Percentiles rank a stretch among this genome's conserved stretches.
Conservation (phyloP, 2,888 invertebrate genomes). For the Beris chalybata region DNA sequence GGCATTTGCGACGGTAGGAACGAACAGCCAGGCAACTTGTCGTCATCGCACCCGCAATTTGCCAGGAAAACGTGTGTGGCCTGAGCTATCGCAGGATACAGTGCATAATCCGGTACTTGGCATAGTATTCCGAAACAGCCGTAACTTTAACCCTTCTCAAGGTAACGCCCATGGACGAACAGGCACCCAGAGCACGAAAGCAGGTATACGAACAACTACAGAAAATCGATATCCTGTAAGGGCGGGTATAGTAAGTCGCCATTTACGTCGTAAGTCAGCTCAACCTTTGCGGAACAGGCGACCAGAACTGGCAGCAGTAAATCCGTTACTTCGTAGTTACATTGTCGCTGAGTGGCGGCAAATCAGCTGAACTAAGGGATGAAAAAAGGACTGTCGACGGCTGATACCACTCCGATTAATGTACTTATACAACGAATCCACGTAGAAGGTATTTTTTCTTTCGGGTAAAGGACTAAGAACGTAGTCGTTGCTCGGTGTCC, state of each 20-base stretch:
- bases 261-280: constrained; percentile 57
- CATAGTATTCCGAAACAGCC: constrained; percentile 17
- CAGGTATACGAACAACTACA: neutral
- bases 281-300: constrained; percentile 54
- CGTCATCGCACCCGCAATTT: too few species aligned
- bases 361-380: too few species aligned
- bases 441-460: neutral
- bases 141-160: constrained; percentile 50
- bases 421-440: neutral
- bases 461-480: neutral
- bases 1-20: neutral
- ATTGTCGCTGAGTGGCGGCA: constrained; percentile 12
- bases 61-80: constrained; percentile 10
- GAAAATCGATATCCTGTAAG: constrained; percentile 35
- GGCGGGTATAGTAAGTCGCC: constrained; percentile 45
- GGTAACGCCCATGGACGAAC: constrained; percentile 57
- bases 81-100: constrained; percentile 13
- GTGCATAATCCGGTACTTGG: neutral
- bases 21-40: too few species aligned
- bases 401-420: neutral
- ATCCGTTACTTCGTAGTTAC: constrained; percentile 50
- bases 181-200: constrained; percentile 48
- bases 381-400: neutral
- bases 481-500: neutral
- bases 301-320: constrained; percentile 42